These are phyloP conservation scores for Lithophane semibrunnea DNA, from an alignment of 2,888 invertebrate genomes.

Conservation along the genomic window DNA sequence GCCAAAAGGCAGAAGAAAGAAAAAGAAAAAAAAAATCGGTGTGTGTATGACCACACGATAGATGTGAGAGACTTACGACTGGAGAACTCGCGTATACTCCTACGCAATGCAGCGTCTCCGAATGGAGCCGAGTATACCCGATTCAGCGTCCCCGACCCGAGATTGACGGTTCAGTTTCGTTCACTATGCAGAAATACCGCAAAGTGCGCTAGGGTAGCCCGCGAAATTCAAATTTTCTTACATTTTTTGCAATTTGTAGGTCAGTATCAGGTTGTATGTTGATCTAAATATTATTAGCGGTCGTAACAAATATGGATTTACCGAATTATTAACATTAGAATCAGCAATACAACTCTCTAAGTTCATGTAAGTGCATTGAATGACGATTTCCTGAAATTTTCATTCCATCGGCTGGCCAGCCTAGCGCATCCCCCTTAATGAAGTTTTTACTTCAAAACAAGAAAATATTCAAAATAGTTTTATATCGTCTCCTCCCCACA, in stretches of 20 bases:
- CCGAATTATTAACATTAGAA: too few relatives aligned
- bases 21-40: neutral
- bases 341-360: too few relatives aligned
- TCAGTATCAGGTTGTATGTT: too few relatives aligned
- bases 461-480: neutral
- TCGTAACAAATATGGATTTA: too few relatives aligned
- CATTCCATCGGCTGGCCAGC: too few relatives aligned
- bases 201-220: neutral
- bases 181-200: neutral
- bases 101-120: neutral
- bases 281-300: too few relatives aligned
- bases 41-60: neutral
- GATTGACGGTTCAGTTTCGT: neutral
- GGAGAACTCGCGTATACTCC: neutral
- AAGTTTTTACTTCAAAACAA: neutral
- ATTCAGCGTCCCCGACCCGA: neutral
- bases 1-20: neutral
- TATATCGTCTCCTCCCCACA: slow-evolving; percentile 1
- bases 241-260: too few relatives aligned
- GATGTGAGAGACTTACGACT: neutral
- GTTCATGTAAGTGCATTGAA: too few relatives aligned
- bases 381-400: too few relatives aligned
- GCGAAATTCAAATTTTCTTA: too few relatives aligned
- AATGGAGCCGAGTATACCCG: neutral
- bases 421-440: neutral